Percentiles rank a stretch among this genome's conserved stretches.
Conservation (phyloP, 2,113 vertebrate species). For the Carettochelys insculpta region DNA sequence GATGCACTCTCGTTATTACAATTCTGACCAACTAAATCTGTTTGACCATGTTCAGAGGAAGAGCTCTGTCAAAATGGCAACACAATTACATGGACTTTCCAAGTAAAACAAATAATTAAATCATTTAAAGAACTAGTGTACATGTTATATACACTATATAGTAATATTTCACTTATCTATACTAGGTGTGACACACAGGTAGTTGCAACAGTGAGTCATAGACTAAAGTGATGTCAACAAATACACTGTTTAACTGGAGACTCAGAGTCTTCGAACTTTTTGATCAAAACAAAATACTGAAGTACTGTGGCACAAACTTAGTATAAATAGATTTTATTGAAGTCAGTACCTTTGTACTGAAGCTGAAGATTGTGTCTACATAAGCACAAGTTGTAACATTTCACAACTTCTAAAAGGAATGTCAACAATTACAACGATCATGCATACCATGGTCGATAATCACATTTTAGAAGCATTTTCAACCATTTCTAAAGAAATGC, state of each 20-base stretch:
- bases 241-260: not conserved
- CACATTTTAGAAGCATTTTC: conserved; percentile 89
- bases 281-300: conserved; percentile 70
- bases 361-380: conserved; percentile 89
- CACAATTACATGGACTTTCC: not conserved
- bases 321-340: conserved; percentile 91
- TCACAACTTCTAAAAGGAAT: conserved; percentile 93
- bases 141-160: not conserved
- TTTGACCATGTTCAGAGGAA: not conserved
- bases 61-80: not conserved
- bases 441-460: conserved; percentile 89
- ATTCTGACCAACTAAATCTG: not conserved
- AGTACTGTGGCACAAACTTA: conserved; percentile 76
- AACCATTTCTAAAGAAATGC: conserved; percentile 89
- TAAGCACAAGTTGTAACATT: conserved; percentile 92
- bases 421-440: conserved; percentile 92
- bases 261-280: not conserved
- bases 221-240: conserved; percentile 3
- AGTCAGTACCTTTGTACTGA: conserved; percentile 92
- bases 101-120: not conserved
- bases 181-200: not conserved
- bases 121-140: not conserved
- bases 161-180: not conserved
- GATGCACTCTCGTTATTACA: not conserved
- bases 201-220: not conserved